These are phyloP conservation scores for Anorthoa munda DNA, from an alignment of 2,888 invertebrate species.

Conservation along the genomic window DNA sequence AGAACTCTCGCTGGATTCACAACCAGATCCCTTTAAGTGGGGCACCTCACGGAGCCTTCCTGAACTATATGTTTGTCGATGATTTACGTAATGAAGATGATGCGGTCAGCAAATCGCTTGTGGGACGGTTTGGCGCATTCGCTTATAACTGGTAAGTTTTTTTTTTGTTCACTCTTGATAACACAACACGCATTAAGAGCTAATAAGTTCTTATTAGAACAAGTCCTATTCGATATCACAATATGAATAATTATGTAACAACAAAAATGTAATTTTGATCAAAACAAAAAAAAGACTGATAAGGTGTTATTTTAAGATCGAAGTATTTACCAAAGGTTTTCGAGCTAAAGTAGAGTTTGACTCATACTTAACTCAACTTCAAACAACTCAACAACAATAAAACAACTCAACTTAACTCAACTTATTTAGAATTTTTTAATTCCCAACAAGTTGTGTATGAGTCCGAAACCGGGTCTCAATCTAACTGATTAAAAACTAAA, in stretches of 20 bases:
- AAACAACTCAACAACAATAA: too few relatives aligned
- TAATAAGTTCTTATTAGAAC: background rate
- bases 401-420: too few relatives aligned
- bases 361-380: too few relatives aligned
- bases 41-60: constrained; percentile 80
- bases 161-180: background rate
- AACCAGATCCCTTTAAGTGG: constrained; percentile 79
- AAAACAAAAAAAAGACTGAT: too few relatives aligned
- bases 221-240: background rate
- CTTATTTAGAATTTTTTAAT: too few relatives aligned
- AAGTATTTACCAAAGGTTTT: too few relatives aligned
- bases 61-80: constrained; percentile 82
- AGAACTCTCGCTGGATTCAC: constrained; percentile 79
- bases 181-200: background rate
- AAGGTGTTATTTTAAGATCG: too few relatives aligned
- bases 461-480: background rate
- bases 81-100: constrained; percentile 74
- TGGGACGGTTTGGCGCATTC: constrained; percentile 76
- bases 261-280: too few relatives aligned
- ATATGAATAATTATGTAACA: too few relatives aligned
- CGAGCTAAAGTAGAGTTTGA: too few relatives aligned
- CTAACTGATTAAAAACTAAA: background rate
- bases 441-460: too few relatives aligned
- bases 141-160: constrained; percentile 80
- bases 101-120: constrained; percentile 69